These are phyloP conservation scores for Halichoeres trimaculatus DNA, from an alignment of 2,113 vertebrate species.

Conservation along the genomic window DNA sequence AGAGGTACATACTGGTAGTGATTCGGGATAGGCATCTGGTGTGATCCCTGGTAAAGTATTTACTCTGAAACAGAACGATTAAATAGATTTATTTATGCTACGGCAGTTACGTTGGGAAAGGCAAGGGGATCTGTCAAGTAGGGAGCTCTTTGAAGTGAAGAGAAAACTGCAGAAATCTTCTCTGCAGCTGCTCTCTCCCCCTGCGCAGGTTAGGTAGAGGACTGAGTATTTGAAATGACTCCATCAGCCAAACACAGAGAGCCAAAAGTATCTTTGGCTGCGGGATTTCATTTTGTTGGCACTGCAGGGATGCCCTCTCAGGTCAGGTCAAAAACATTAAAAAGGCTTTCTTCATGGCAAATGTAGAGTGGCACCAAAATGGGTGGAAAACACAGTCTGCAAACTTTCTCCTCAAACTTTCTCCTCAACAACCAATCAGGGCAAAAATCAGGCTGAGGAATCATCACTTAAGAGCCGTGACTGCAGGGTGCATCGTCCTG, in stretches of 20 bases:
- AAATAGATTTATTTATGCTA: slow-evolving; percentile 75
- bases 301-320: slow-evolving; percentile 45
- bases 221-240: slow-evolving; percentile 71
- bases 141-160: slow-evolving; percentile 68
- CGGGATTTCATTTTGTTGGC: slow-evolving; percentile 69
- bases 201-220: slow-evolving; percentile 63
- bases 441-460: too few species aligned
- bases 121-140: slow-evolving; percentile 66
- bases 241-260: slow-evolving; percentile 56
- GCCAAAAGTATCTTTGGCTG: slow-evolving; percentile 78
- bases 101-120: slow-evolving; percentile 57
- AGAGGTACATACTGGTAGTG: slow-evolving; percentile 35
- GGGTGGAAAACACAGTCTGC: slow-evolving; percentile 50
- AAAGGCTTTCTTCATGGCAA: slow-evolving; percentile 61
- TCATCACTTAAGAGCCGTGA: too few species aligned
- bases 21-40: slow-evolving; percentile 52
- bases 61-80: slow-evolving; percentile 69
- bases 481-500: too few species aligned
- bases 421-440: slow-evolving; percentile 11
- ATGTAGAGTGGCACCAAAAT: slow-evolving; percentile 32
- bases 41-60: slow-evolving; percentile 65
- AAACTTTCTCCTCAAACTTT: slow-evolving; percentile 50
- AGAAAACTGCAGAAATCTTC: slow-evolving; percentile 69
- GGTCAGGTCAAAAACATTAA: slow-evolving; percentile 65
- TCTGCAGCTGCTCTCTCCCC: slow-evolving; percentile 71